Conservation (phyloP, 2,888 invertebrate species). For the Xylota segnis region DNA sequence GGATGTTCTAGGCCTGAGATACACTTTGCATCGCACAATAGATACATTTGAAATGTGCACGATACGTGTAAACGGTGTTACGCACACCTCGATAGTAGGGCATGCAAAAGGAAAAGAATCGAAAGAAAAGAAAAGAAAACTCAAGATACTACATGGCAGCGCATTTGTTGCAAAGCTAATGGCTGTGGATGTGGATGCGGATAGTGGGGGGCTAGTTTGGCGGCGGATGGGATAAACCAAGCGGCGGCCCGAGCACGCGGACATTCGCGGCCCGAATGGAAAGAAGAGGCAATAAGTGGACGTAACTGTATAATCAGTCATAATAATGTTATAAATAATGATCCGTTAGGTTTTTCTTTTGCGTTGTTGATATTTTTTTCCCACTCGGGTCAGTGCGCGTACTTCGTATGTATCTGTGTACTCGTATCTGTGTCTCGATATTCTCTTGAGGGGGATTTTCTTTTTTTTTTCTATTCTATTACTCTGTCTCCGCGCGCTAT, state of each 20-base stretch:
- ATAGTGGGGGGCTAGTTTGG: background rate
- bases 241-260: slow-evolving; percentile 14
- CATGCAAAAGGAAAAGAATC: slow-evolving; percentile 12
- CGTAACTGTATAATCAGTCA: slow-evolving; percentile 75
- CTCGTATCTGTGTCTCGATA: background rate
- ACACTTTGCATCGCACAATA: background rate
- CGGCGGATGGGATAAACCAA: slow-evolving; percentile 15
- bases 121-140: slow-evolving; percentile 9
- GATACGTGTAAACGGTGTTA: slow-evolving; percentile 3
- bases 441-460: slow-evolving; percentile 19
- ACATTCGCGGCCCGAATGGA: slow-evolving; percentile 51
- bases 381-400: background rate
- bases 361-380: slow-evolving; percentile 60
- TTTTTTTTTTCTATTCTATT: slow-evolving; percentile 2
- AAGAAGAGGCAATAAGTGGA: slow-evolving; percentile 61
- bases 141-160: slow-evolving; percentile 31
- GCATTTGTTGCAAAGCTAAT: slow-evolving; percentile 7
- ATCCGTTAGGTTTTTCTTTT: slow-evolving; percentile 71
- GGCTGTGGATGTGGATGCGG: background rate
- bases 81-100: background rate
- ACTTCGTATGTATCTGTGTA: slow-evolving; percentile 13
- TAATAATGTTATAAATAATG: slow-evolving; percentile 74
- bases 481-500: slow-evolving; percentile 1
- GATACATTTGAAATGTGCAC: slow-evolving; percentile 10
- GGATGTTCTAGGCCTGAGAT: slow-evolving; percentile 17